These are phyloP conservation scores for Brevimyrus niger DNA, from an alignment of 2,113 vertebrate genomes.

Conservation along the genomic window DNA sequence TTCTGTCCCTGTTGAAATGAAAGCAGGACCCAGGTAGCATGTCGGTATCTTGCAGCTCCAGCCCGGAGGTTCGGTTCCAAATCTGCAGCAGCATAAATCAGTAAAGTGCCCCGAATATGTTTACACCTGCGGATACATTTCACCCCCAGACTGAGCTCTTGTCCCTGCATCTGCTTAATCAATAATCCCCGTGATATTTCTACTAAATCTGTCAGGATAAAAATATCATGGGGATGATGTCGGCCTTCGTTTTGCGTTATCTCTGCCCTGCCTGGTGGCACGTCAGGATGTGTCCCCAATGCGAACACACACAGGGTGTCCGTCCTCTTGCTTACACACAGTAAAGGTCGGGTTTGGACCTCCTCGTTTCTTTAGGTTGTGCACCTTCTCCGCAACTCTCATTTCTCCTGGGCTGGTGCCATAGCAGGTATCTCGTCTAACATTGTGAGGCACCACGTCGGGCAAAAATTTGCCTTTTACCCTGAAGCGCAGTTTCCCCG, in stretches of 20 bases:
- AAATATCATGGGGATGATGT: not conserved
- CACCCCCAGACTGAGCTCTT: not conserved
- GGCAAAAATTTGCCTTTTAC: not conserved
- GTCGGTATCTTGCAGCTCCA: not conserved
- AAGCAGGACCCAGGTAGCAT: not conserved
- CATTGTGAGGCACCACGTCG: not conserved
- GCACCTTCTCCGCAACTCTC: not conserved
- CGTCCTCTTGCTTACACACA: not conserved
- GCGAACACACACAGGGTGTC: not conserved
- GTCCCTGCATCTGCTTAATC: not conserved
- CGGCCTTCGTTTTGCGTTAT: not conserved
- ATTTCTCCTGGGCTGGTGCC: not conserved
- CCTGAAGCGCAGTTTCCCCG: not conserved
- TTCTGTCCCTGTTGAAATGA: not conserved
- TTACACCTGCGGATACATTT: not conserved
- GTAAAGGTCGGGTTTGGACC: not conserved
- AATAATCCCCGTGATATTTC: constrained; percentile 1
- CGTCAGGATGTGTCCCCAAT: not conserved
- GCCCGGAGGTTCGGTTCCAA: not conserved
- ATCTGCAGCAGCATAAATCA: not conserved
- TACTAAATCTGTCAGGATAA: not conserved
- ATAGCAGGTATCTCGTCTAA: not conserved
- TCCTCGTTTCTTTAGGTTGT: not conserved
- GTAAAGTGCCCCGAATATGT: not conserved
- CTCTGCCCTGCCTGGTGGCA: not conserved